These are phyloP conservation scores for Nomada ruficornis DNA, from an alignment of 2,888 invertebrate species.

Conservation along the genomic window DNA sequence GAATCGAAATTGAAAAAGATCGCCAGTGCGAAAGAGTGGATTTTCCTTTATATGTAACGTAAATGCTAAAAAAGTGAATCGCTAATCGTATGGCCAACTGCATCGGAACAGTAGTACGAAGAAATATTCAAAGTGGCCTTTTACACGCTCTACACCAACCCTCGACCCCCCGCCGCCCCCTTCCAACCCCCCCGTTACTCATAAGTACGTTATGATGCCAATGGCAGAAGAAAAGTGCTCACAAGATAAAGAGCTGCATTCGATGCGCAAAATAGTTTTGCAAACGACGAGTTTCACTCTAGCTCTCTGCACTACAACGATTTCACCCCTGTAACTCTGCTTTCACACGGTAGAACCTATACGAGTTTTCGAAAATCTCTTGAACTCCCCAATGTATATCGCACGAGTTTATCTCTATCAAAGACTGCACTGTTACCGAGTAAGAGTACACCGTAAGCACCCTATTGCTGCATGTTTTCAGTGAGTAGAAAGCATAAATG, in stretches of 20 bases:
- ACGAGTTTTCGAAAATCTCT: slow-evolving; percentile 67
- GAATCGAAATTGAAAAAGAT: not conserved
- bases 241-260: slow-evolving; percentile 41
- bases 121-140: slow-evolving; percentile 48
- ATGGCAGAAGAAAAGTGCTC: slow-evolving; percentile 40
- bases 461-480: slow-evolving; percentile 30
- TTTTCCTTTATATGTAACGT: slow-evolving; percentile 10
- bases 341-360: slow-evolving; percentile 60
- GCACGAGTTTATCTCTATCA: slow-evolving; percentile 65
- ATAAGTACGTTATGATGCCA: slow-evolving; percentile 27
- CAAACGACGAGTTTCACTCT: slow-evolving; percentile 46
- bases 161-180: no score
- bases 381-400: slow-evolving; percentile 53
- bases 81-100: not conserved
- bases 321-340: slow-evolving; percentile 49
- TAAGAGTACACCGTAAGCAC: slow-evolving; percentile 63
- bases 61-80: no score
- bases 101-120: not conserved
- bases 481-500: not conserved
- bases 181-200: not conserved
- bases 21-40: not conserved
- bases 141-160: slow-evolving; percentile 33
- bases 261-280: slow-evolving; percentile 29
- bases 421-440: slow-evolving; percentile 62
- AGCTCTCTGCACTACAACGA: slow-evolving; percentile 41